Base-by-base conservation (phyloP, 2,113 vertebrate genomes). In the Cynoglossus semilaevis region DNA sequence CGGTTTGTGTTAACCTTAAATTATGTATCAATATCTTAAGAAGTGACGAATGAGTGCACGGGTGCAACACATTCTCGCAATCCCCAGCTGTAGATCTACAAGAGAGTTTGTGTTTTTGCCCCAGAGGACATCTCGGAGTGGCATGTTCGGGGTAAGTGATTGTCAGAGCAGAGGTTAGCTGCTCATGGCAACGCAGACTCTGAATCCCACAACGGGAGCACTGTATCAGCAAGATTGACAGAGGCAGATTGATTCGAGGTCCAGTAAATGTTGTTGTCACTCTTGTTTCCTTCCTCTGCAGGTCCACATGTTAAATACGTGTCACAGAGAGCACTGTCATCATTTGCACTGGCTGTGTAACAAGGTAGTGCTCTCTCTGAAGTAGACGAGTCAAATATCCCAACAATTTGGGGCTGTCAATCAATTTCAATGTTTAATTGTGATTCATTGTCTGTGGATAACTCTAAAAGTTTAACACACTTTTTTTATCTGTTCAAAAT, bases 181-280 rank as follows among this genome's bases (percentile, higher is more conserved):
- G 48, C 63, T 72, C 36, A 42, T 53, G 47, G 60, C 51, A 64
- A 61, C 7, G 4, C 54, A 29, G 22, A 42, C 58, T 70, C 51
- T 47, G 34, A 79, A 54, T 77, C 50, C 63, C 63, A 52, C 50
- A 46, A 47, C 34, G 14, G 36, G 48, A 52, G 41, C 29, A 58
- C 60, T 54, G 59, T 44, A 56, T 63, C 63, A 64, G 41, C 15
- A 9, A 67, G 78, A 86, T 7, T 82, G 81, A 82, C 76, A 51
- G 55, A 63, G 42, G 42, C 41, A 76, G 65, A 87, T 74, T 80
- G 74, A 87, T 82, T 65, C 9, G 13, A 53, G 63, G 11, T 71
- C 64, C 55, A 64, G 73, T 77, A 73, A 71, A 72, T 72, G 59
- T 22, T 56, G 70, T 57, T 70, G 62, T 72, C 64, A 60, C 64